phyloP scores from a whole-genome alignment of 1,140 invertebrate species.

The Magallana ariakensis region DNA sequence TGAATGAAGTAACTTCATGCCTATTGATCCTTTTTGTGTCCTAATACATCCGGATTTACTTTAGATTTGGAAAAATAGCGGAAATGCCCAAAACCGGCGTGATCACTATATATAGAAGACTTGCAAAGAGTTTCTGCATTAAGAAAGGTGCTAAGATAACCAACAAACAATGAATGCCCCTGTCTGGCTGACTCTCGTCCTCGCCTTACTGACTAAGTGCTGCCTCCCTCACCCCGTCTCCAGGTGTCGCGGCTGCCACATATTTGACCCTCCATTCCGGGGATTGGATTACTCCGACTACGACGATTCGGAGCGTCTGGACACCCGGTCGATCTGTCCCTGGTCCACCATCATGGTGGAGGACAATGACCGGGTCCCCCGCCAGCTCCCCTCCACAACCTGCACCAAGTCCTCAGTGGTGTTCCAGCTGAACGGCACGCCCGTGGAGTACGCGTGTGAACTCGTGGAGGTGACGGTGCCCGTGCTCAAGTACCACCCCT shows the following conservation, averaged over 20 bases:
- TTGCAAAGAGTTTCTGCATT: background rate
- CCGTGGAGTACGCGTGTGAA: background rate
- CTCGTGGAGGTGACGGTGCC: background rate
- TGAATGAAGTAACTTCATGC: too few species aligned
- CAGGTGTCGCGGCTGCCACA: background rate
- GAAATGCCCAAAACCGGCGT: constrained; percentile 5
- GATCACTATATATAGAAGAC: constrained; percentile 14
- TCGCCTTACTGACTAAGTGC: background rate
- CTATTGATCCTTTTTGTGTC: too few species aligned
- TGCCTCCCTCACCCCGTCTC: background rate
- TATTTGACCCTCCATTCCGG: constrained; percentile 3
- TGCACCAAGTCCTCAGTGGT: background rate
- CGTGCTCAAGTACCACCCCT: background rate
- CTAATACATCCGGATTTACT: background rate
- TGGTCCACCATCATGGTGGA: background rate
- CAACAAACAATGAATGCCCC: constrained; percentile 1
- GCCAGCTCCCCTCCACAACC: background rate
- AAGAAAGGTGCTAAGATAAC: background rate
- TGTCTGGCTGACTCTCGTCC: background rate
- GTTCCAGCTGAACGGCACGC: background rate
- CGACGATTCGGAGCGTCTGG: background rate
- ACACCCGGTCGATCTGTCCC: background rate
- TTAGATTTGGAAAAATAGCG: background rate
- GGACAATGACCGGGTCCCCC: background rate
- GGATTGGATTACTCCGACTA: background rate